A percentile compares a stretch with the other conserved stretches of the same genome.
phyloP scores from a whole-genome alignment of 2,797 vertebrate species.

The Oryzias dopingdopingensis region DNA sequence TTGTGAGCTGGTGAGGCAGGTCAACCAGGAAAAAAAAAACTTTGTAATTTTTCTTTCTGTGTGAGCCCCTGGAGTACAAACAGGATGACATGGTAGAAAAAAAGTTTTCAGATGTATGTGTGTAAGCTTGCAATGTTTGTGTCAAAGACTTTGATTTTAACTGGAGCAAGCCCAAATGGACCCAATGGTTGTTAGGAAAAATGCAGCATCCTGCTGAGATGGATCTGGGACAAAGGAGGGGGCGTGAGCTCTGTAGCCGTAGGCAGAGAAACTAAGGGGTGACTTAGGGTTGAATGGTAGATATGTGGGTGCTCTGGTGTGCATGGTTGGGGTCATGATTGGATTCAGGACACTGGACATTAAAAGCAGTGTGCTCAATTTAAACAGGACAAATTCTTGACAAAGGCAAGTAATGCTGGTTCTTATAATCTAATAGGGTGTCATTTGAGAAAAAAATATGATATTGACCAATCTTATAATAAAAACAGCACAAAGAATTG shows the following conservation, averaged over 20 bases:
- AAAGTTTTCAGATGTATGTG: constrained; percentile 16
- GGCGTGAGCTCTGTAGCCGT: constrained; percentile 26
- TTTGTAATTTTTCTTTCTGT: constrained; percentile 1
- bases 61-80: neutral
- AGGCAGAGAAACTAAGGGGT: constrained; percentile 44
- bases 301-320: constrained; percentile 61
- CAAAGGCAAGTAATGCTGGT: constrained; percentile 2
- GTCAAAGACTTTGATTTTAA: constrained; percentile 42
- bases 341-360: constrained; percentile 53
- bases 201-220: constrained; percentile 59
- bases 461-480: no score
- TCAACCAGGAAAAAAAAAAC: constrained; percentile 7
- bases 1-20: constrained; percentile 20
- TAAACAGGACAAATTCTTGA: neutral
- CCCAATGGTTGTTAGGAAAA: constrained; percentile 56
- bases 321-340: constrained; percentile 43
- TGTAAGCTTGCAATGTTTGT: constrained; percentile 26
- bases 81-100: neutral
- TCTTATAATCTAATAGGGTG: neutral
- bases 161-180: constrained; percentile 67
- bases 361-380: constrained; percentile 32
- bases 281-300: constrained; percentile 46
- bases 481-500: no score
- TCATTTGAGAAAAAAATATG: no score
- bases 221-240: constrained; percentile 69